A percentile compares a stretch with the other conserved stretches of the same genome.
These are phyloP conservation scores for Diplodus puntazzo DNA, from an alignment of 2,797 vertebrate genomes.

Conservation along the genomic window DNA sequence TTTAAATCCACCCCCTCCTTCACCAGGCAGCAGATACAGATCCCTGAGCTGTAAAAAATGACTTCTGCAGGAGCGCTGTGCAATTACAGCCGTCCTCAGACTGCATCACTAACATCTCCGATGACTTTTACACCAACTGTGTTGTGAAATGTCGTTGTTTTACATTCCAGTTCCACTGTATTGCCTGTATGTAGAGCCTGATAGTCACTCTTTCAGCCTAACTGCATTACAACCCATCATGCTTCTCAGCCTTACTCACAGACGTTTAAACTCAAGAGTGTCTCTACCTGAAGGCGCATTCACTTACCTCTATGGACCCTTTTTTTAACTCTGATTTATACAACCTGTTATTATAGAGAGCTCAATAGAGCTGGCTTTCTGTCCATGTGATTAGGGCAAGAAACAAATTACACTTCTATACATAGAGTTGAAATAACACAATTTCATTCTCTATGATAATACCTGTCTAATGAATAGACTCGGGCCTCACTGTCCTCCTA, in stretches of 20 bases:
- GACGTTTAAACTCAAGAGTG: constrained; percentile 4
- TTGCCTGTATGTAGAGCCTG: not conserved
- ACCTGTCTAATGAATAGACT: constrained; percentile 20
- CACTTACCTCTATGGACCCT: constrained; percentile 1
- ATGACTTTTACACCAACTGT: constrained; percentile 12
- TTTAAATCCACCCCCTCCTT: constrained; percentile 24
- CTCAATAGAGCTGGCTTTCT: not conserved
- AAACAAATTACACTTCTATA: not conserved
- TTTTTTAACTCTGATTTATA: constrained; percentile 5
- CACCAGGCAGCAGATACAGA: constrained; percentile 43
- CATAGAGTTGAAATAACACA: constrained; percentile 7
- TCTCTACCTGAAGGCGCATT: constrained; percentile 3
- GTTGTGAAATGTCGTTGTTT: constrained; percentile 43
- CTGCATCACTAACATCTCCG: constrained; percentile 10
- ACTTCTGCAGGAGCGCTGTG: constrained; percentile 31
- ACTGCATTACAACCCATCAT: not conserved
- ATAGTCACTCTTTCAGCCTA: not conserved
- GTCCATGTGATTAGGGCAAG: not conserved
- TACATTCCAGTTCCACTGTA: constrained; percentile 14
- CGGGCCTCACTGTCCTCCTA: not conserved
- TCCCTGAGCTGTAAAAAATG: constrained; percentile 46
- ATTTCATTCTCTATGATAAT: not conserved
- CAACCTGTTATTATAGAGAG: constrained; percentile 24
- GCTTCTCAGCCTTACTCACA: not conserved
- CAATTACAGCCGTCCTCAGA: constrained; percentile 32